Base-by-base conservation (phyloP, 2,888 invertebrate species). In the Sinentomon sp. region DNA sequence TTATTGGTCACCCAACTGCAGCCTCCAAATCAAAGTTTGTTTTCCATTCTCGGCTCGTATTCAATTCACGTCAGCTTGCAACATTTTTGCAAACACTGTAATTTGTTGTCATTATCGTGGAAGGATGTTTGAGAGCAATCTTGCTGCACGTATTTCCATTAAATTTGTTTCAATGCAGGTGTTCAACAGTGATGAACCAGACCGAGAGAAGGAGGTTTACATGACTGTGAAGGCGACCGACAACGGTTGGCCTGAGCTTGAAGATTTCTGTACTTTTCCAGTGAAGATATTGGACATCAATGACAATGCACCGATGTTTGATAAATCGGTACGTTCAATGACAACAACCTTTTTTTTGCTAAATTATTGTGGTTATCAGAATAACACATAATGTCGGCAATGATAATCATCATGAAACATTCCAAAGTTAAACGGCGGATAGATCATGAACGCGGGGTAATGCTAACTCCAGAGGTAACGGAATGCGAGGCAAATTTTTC, bases 211-310 rank as follows among this genome's bases (percentile, higher is more conserved):
- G 70, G 56, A 66, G 62, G 38, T 59, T 9, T 80, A 78, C 48
- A 63, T 82, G 30, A 83, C 82, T 20, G 77, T 89, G 6, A 68
- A 78, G 50, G 92, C 83, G 0, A 77, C 75, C 36, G 92, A 92
- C 56, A 77, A 85, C 52, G 92, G 89, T 1, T 66, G 69, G 42
- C 83, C 85, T 1, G 70, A 73, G 29, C 58, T 92, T 32, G 82
- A 82, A 45, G 85, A 85, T 46, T 76, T 82, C 34, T 92, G 92
- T 54, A 83, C 83, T 5, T 77, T 92, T 51, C 77, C 74, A 59
- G 76, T 87, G 34, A 67, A 70, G 40, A 75, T 89, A 41, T 68
- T 68, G 48, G 92, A 92, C 55, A 68, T 82, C 49, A 94, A 94
- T 56, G 92, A 94, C 53, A 89, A 89, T 50, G 59, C 56, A 12